Percentiles rank a stretch among this genome's conserved stretches.
phyloP scores from a whole-genome alignment of 1,140 invertebrate species.

The Tetragnatha versicolor region DNA sequence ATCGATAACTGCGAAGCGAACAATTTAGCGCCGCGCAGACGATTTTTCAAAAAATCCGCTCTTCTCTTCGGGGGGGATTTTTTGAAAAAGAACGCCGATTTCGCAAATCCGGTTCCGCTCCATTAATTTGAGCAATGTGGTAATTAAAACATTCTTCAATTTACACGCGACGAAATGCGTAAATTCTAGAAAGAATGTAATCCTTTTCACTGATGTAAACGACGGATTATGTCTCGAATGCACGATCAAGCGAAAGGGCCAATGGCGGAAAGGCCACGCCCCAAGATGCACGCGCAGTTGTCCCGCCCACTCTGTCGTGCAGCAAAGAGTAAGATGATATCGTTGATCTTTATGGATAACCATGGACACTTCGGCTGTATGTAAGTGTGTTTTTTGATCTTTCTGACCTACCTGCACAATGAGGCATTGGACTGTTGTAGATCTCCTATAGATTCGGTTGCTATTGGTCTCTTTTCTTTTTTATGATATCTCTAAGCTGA shows the following conservation, averaged over 20 bases:
- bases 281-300: constrained; percentile 22
- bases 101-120: constrained; percentile 3
- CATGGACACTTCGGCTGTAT: constrained; percentile 32
- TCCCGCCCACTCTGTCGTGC: neutral
- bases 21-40: too few relatives aligned
- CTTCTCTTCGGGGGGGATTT: too few relatives aligned
- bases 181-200: constrained; percentile 32
- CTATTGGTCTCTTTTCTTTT: too few relatives aligned
- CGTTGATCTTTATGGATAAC: neutral
- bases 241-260: constrained; percentile 14
- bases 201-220: constrained; percentile 14
- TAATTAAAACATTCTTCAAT: constrained; percentile 30
- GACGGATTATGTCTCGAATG: neutral
- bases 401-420: neutral
- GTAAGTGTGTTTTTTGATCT: constrained; percentile 6
- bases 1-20: too few relatives aligned
- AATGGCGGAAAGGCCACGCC: constrained; percentile 2
- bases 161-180: constrained; percentile 15
- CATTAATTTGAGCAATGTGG: constrained; percentile 15
- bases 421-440: neutral
- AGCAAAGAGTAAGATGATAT: neutral
- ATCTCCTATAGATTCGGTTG: neutral
- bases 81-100: too few relatives aligned
- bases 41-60: too few relatives aligned
- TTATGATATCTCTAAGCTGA: too few relatives aligned